Conservation (phyloP, 2,888 invertebrate species). For the Amaurobius ferox region DNA sequence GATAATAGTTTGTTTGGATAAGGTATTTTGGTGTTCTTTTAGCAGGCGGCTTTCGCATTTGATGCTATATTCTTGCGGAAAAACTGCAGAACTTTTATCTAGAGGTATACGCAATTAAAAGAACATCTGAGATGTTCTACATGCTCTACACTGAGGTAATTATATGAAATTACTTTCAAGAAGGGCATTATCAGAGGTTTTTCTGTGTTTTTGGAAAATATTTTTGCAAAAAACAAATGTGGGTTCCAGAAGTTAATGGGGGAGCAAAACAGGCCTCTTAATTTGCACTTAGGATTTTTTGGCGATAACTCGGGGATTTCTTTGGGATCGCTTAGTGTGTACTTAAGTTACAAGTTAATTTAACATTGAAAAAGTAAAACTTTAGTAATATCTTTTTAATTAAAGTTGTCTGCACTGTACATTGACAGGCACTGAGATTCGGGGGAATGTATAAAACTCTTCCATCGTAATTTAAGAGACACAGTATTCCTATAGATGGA, state of each 20-base stretch:
- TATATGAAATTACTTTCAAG: not conserved
- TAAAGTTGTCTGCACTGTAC: not conserved
- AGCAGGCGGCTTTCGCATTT: not conserved
- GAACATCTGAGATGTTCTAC: not conserved
- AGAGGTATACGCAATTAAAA: not conserved
- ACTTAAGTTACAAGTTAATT: not conserved
- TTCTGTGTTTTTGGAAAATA: not conserved
- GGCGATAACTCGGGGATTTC: not conserved
- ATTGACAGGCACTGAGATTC: no score
- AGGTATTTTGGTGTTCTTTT: not conserved
- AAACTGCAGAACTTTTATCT: not conserved
- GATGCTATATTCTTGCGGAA: not conserved
- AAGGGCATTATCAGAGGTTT: not conserved
- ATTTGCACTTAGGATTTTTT: conserved; percentile 1
- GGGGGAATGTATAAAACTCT: no score
- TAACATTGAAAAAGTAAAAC: not conserved
- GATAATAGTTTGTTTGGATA: not conserved
- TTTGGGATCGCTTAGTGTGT: not conserved
- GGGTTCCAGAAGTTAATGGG: not conserved
- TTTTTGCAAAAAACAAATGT: conserved; percentile 1
- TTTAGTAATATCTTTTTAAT: conserved; percentile 13
- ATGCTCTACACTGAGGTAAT: not conserved
- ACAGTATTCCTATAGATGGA: no score
- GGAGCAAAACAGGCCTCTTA: not conserved
- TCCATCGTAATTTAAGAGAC: no score